phyloP scores from a whole-genome alignment of 2,113 vertebrate species.

The Dipodomys spectabilis region DNA sequence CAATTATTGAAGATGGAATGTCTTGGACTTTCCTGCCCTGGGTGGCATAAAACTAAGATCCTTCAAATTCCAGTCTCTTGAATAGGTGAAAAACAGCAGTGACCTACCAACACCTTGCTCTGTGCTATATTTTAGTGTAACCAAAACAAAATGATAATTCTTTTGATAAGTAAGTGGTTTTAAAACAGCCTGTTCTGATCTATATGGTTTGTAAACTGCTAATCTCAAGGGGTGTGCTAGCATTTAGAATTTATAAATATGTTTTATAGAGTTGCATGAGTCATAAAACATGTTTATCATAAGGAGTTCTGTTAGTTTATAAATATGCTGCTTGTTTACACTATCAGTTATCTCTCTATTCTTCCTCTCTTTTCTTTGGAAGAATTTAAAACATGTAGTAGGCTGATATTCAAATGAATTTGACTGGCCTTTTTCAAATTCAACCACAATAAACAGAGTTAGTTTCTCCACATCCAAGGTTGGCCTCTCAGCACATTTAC shows the following conservation, averaged over 20 bases:
- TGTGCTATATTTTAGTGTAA: background rate
- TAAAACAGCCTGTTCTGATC: background rate
- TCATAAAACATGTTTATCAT: background rate
- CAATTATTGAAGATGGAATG: too few relatives aligned
- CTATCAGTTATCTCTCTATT: background rate
- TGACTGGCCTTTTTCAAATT: background rate
- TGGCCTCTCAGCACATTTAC: background rate
- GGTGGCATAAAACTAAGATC: too few relatives aligned
- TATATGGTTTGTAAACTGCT: background rate
- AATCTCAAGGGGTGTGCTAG: background rate
- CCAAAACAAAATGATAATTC: background rate
- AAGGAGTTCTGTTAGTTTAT: constrained; percentile 18
- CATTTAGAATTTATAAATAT: constrained; percentile 38
- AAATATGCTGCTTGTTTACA: background rate
- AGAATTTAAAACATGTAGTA: background rate
- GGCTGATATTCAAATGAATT: background rate
- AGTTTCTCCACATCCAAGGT: background rate
- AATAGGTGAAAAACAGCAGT: too few relatives aligned
- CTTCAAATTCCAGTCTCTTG: too few relatives aligned
- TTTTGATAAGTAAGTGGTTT: background rate
- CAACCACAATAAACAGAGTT: background rate
- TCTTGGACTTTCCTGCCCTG: too few relatives aligned
- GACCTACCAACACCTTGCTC: background rate
- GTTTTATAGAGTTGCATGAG: background rate
- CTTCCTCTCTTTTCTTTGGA: background rate